Conservation (phyloP, 2,797 vertebrate species). For the Sebastes cheni region DNA sequence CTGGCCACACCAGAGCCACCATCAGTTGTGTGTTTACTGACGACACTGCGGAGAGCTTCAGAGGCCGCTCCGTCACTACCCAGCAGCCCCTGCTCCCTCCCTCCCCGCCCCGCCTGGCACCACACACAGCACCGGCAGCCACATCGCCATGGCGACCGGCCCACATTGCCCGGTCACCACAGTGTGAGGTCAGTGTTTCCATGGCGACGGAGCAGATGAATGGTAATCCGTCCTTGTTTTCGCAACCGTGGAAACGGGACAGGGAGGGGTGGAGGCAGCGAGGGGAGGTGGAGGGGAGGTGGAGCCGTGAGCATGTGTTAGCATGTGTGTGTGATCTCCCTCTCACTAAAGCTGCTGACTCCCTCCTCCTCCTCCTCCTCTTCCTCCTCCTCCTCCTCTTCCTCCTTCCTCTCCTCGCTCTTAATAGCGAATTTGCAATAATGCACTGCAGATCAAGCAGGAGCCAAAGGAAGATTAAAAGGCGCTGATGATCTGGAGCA, state of each 20-base stretch:
- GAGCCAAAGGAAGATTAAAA: constrained; percentile 43
- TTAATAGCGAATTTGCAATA: constrained; percentile 37
- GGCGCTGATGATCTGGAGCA: constrained; percentile 6
- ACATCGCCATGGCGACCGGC: constrained; percentile 82
- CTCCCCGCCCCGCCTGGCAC: not conserved
- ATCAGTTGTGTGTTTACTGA: not conserved
- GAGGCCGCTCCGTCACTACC: not conserved
- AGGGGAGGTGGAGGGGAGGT: not conserved
- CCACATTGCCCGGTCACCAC: constrained; percentile 71
- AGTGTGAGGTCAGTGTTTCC: constrained; percentile 83
- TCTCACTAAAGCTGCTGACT: constrained; percentile 14
- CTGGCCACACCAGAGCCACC: not conserved
- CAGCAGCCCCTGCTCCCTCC: no score
- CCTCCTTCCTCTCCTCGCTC: not conserved
- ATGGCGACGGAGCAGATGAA: constrained; percentile 78
- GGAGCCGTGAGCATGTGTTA: constrained; percentile 39
- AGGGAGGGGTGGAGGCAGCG: constrained; percentile 1
- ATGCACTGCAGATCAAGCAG: constrained; percentile 43
- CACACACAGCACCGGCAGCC: constrained; percentile 38
- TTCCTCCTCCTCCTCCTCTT: not conserved
- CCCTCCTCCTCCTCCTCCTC: not conserved
- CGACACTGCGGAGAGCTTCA: constrained; percentile 37
- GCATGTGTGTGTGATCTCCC: constrained; percentile 37
- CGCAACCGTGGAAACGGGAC: constrained; percentile 48
- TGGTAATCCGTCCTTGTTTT: constrained; percentile 78